Percentiles rank a stretch among this genome's conserved stretches.
These are phyloP conservation scores for Petromus typicus DNA, from an alignment of 2,113 vertebrate species.

Conservation along the genomic window DNA sequence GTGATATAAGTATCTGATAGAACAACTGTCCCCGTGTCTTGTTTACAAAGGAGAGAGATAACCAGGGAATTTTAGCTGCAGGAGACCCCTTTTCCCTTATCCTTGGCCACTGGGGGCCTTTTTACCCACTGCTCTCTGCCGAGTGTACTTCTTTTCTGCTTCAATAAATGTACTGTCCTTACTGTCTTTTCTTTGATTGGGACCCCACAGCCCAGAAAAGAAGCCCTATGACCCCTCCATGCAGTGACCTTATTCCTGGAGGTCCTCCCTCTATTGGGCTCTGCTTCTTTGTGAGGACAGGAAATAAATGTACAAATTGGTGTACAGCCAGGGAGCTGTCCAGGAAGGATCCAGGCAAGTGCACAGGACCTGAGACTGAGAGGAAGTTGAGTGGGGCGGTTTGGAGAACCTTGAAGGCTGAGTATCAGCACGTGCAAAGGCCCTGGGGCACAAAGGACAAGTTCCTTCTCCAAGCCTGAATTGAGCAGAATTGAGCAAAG, in stretches of 20 bases:
- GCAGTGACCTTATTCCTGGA: too few relatives aligned
- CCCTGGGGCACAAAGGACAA: background rate
- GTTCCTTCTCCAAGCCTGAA: background rate
- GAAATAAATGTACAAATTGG: background rate
- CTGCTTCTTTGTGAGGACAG: background rate
- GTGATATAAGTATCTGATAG: background rate
- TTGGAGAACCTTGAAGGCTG: background rate
- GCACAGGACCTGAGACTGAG: background rate
- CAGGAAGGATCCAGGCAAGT: background rate
- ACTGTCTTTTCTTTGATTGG: background rate
- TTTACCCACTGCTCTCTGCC: background rate
- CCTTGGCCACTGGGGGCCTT: background rate
- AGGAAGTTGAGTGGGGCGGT: background rate
- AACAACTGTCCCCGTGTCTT: background rate
- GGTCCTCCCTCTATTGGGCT: too few relatives aligned
- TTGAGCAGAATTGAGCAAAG: background rate
- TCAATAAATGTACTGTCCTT: background rate
- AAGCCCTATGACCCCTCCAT: background rate
- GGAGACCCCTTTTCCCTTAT: too few relatives aligned
- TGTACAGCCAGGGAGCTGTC: background rate
- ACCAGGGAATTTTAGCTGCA: background rate
- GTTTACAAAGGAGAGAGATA: background rate
- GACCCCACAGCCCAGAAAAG: background rate
- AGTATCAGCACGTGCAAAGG: background rate
- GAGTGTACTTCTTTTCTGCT: background rate